A percentile compares a stretch with the other conserved stretches of the same genome.
phyloP scores from a whole-genome alignment of 2,888 invertebrate genomes.

The Mongoloraphidia duomilia region DNA sequence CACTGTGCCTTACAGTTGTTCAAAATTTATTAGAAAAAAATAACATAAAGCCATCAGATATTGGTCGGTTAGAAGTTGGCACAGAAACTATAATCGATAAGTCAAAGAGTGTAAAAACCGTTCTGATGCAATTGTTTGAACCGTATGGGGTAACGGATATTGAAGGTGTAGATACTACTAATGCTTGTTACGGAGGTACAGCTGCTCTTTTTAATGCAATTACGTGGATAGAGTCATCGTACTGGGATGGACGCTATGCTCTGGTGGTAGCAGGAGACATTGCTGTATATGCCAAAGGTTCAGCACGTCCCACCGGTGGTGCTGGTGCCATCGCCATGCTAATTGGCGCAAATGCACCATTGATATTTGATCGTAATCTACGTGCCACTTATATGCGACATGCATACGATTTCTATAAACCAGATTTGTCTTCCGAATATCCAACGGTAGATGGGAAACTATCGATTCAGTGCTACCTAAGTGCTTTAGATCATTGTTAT shows the following conservation, averaged over 20 bases:
- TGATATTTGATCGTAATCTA: constrained; percentile 79
- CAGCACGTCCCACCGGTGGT: constrained; percentile 93
- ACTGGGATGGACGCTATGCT: constrained; percentile 92
- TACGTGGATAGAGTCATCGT: constrained; percentile 92
- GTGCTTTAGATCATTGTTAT: constrained; percentile 88
- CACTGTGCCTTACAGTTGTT: constrained; percentile 85
- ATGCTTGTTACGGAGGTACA: constrained; percentile 98
- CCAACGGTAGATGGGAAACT: constrained; percentile 91
- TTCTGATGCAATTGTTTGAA: constrained; percentile 92
- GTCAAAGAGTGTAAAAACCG: constrained; percentile 95
- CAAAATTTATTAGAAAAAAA: constrained; percentile 69
- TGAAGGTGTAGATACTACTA: constrained; percentile 93
- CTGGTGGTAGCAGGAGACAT: constrained; percentile 93
- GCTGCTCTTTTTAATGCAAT: constrained; percentile 92
- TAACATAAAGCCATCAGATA: constrained; percentile 56
- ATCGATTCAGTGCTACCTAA: constrained; percentile 87
- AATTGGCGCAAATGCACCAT: constrained; percentile 84
- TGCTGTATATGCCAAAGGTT: constrained; percentile 88
- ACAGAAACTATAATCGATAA: constrained; percentile 98
- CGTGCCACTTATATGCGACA: constrained; percentile 84
- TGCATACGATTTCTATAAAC: constrained; percentile 97
- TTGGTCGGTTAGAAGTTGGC: constrained; percentile 92
- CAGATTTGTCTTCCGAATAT: constrained; percentile 85
- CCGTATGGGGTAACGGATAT: constrained; percentile 77
- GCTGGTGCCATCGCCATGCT: constrained; percentile 97